phyloP scores from a whole-genome alignment of 1,140 invertebrate genomes.

The Carcinoscorpius rotundicauda region DNA sequence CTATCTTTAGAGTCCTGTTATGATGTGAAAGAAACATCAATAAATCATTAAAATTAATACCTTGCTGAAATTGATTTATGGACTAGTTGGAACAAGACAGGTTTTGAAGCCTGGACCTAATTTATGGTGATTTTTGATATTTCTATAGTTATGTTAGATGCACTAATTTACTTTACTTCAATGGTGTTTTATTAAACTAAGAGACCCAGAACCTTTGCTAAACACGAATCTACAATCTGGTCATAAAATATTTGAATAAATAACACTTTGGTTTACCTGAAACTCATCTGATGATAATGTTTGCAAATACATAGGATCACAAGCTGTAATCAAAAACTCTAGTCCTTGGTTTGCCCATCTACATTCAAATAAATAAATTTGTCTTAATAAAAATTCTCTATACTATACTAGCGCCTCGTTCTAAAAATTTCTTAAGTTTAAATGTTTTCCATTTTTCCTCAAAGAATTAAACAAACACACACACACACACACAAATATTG shows the following conservation, averaged over 20 bases:
- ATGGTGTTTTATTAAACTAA: background rate
- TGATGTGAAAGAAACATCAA: too few species aligned
- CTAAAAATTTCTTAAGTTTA: too few species aligned
- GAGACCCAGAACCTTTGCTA: slow-evolving; percentile 5
- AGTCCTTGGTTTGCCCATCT: slow-evolving; percentile 45
- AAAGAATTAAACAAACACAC: too few species aligned
- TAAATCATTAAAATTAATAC: too few species aligned
- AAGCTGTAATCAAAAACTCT: slow-evolving; percentile 68
- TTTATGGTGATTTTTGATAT: background rate
- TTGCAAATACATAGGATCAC: slow-evolving; percentile 63
- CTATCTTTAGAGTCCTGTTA: too few species aligned
- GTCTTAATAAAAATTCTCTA: background rate
- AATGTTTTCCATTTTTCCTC: too few species aligned
- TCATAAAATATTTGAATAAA: background rate
- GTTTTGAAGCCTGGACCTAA: too few species aligned
- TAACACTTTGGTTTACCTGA: slow-evolving; percentile 34
- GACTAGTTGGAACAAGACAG: too few species aligned
- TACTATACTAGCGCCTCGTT: background rate
- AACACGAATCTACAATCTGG: background rate
- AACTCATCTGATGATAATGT: slow-evolving; percentile 62
- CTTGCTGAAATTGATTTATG: too few species aligned
- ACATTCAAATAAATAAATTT: slow-evolving; percentile 11
- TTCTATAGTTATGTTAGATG: background rate
- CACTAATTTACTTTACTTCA: background rate
- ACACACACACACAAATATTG: too few species aligned